Evolutionary conservation across 2,113 vertebrate species (phyloP).

Genomic region (Azemiops feae): DNA sequence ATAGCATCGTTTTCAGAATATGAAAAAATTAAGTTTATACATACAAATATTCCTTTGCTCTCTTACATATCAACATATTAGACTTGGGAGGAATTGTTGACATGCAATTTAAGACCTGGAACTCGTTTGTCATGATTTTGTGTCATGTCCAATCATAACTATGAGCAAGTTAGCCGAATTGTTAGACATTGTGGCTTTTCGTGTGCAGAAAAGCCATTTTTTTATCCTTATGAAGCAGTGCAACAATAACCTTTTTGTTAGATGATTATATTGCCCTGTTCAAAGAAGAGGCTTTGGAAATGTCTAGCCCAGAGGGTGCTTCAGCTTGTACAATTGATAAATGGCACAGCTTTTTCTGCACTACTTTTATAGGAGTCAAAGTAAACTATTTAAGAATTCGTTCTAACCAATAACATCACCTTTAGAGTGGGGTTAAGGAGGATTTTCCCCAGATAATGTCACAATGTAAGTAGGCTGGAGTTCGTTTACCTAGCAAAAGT

Average conservation of each 20-base stretch:
- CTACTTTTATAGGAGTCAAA: background rate
- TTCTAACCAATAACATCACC: background rate
- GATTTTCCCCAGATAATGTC: background rate
- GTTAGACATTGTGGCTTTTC: background rate
- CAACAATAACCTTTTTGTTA: background rate
- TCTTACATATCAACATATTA: constrained; percentile 29
- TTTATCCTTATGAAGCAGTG: background rate
- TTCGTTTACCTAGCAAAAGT: background rate
- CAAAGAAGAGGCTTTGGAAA: background rate
- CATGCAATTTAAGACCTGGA: background rate
- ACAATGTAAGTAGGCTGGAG: background rate
- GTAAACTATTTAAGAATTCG: background rate
- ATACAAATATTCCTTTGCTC: constrained; percentile 25
- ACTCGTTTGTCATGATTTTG: background rate
- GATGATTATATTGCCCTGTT: background rate
- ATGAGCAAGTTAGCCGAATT: background rate
- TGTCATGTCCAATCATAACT: background rate
- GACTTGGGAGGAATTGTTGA: background rate
- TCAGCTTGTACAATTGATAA: background rate
- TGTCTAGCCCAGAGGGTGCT: background rate
- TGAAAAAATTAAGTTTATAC: constrained; percentile 19
- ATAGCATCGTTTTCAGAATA: constrained; percentile 30
- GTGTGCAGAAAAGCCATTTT: background rate
- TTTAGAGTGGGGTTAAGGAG: background rate
- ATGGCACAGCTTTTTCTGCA: background rate